These are phyloP conservation scores for Pseudocheirus occidentalis DNA, from an alignment of 2,797 vertebrate genomes.

Conservation along the genomic window DNA sequence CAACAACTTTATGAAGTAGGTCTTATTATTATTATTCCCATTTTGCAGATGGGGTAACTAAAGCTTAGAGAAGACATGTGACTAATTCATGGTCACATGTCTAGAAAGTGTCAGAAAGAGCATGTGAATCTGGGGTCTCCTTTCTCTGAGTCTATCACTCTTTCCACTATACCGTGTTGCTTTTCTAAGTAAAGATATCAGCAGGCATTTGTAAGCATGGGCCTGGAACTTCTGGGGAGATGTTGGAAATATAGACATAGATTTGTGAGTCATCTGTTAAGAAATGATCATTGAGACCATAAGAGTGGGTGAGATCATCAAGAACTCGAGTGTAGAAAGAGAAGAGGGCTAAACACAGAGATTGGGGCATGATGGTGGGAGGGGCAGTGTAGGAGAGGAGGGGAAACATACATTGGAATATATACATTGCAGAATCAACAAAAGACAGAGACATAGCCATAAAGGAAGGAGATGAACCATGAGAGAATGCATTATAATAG, in stretches of 20 bases:
- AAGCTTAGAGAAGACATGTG: not conserved
- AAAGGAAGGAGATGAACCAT: not conserved
- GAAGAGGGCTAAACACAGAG: not conserved
- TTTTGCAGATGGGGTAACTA: not conserved
- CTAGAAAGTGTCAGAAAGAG: not conserved
- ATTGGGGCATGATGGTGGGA: not conserved
- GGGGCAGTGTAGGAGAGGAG: too few relatives aligned
- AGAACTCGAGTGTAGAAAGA: not conserved
- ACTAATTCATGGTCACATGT: not conserved
- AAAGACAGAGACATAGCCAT: not conserved
- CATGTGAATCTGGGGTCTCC: not conserved
- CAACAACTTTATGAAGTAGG: not conserved
- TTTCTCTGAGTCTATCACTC: not conserved
- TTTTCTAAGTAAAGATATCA: not conserved
- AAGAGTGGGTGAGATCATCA: not conserved
- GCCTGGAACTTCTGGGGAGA: not conserved
- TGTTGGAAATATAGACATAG: not conserved
- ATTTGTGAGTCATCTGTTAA: not conserved
- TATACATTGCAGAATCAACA: not conserved
- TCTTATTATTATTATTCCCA: not conserved
- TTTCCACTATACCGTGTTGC: not conserved
- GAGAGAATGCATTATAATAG: not conserved
- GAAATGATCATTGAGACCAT: not conserved
- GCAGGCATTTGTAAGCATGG: not conserved
- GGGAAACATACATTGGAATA: not conserved